phyloP scores from a whole-genome alignment of 2,888 invertebrate species.

The Gymnosoma rotundatum region DNA sequence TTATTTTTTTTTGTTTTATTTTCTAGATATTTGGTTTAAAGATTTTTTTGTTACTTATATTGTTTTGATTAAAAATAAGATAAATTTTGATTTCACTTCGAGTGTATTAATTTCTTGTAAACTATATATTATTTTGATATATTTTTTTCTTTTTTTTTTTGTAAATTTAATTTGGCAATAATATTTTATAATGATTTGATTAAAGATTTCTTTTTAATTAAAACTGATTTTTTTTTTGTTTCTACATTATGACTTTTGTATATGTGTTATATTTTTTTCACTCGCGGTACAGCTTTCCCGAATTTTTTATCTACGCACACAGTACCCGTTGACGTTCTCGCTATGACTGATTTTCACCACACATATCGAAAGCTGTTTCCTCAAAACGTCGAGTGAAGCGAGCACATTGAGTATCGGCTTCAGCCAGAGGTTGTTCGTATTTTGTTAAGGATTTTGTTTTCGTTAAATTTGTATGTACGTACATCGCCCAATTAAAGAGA shows the following conservation, averaged over 20 bases:
- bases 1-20: conserved; percentile 17
- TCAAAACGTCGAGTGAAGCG: conserved; percentile 53
- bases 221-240: conserved; percentile 16
- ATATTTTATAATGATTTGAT: conserved; percentile 44
- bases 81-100: conserved; percentile 52
- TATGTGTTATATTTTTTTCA: conserved; percentile 54
- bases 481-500: conserved; percentile 64
- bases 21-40: conserved; percentile 9
- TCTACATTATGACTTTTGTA: conserved; percentile 55
- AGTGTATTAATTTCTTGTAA: no score
- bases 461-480: not conserved
- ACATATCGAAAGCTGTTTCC: conserved; percentile 69
- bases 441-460: conserved; percentile 30
- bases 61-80: conserved; percentile 45
- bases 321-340: conserved; percentile 83
- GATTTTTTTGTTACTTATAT: conserved; percentile 11
- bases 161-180: conserved; percentile 43
- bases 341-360: conserved; percentile 82
- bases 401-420: conserved; percentile 62
- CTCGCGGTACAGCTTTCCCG: conserved; percentile 67
- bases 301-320: conserved; percentile 76
- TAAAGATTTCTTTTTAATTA: conserved; percentile 51
- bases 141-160: not conserved
- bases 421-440: conserved; percentile 31
- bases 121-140: no score